phyloP scores from a whole-genome alignment of 2,797 vertebrate species.

The Chelon labrosus region DNA sequence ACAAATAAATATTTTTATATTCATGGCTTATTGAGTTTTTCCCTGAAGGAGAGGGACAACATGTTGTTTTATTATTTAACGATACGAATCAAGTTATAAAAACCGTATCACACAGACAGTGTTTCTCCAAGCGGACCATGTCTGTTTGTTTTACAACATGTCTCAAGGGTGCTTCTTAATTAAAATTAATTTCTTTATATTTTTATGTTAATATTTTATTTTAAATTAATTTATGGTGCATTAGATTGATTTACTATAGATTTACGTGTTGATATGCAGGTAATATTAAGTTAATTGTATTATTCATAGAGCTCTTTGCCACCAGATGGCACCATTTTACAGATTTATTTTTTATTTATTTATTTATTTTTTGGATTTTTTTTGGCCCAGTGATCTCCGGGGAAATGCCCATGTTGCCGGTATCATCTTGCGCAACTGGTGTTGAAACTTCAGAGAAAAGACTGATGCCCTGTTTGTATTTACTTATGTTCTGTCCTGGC shows the following conservation, averaged over 20 bases:
- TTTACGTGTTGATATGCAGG: too few species aligned
- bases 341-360: background rate
- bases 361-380: background rate
- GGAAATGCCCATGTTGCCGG: slow-evolving; percentile 24
- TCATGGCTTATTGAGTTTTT: background rate
- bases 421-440: slow-evolving; percentile 33
- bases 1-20: background rate
- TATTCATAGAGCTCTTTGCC: slow-evolving; percentile 1
- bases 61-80: background rate
- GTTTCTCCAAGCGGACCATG: background rate
- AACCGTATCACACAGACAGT: background rate
- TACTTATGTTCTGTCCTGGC: background rate
- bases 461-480: background rate
- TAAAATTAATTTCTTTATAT: too few species aligned
- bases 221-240: too few species aligned
- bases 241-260: too few species aligned
- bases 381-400: background rate
- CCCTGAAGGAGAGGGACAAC: background rate
- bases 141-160: background rate
- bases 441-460: slow-evolving; percentile 47
- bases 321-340: slow-evolving; percentile 61
- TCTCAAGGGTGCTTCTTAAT: background rate
- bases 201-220: too few species aligned
- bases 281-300: too few species aligned
- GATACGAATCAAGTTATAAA: background rate